phyloP scores from a whole-genome alignment of 2,113 vertebrate species.

The Plotosus lineatus region DNA sequence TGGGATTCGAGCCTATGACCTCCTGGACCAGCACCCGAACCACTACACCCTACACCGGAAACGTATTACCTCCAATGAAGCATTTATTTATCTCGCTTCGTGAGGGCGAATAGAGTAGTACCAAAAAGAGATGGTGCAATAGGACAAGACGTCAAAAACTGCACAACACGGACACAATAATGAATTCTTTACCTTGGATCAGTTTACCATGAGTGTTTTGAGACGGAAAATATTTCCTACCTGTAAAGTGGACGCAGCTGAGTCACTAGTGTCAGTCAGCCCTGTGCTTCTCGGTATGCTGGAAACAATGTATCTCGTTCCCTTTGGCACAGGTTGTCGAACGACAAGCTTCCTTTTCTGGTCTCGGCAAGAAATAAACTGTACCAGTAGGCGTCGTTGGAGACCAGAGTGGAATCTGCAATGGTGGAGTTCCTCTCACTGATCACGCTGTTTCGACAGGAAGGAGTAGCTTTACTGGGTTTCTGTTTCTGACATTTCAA shows the following conservation, averaged over 20 bases:
- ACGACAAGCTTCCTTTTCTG: constrained; percentile 66
- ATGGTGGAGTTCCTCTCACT: constrained; percentile 64
- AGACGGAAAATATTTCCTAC: not conserved
- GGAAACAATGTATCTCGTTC: constrained; percentile 60
- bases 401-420: constrained; percentile 64
- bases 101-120: no score
- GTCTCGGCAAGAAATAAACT: constrained; percentile 63
- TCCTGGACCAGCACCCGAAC: no score
- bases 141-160: not conserved
- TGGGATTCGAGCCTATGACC: no score
- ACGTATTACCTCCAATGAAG: no score
- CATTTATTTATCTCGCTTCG: no score
- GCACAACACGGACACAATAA: not conserved
- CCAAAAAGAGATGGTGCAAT: not conserved
- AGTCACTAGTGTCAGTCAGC: constrained; percentile 58
- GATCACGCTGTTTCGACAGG: constrained; percentile 59
- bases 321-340: constrained; percentile 62
- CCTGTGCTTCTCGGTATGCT: constrained; percentile 58
- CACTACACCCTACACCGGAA: no score
- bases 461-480: constrained; percentile 40
- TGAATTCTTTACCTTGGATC: not conserved
- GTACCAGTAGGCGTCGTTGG: constrained; percentile 66
- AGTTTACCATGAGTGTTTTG: not conserved
- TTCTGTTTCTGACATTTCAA: constrained; percentile 60
- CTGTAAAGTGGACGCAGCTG: constrained; percentile 52